phyloP scores from a whole-genome alignment of 2,888 invertebrate genomes.

The Drosophila atripex region DNA sequence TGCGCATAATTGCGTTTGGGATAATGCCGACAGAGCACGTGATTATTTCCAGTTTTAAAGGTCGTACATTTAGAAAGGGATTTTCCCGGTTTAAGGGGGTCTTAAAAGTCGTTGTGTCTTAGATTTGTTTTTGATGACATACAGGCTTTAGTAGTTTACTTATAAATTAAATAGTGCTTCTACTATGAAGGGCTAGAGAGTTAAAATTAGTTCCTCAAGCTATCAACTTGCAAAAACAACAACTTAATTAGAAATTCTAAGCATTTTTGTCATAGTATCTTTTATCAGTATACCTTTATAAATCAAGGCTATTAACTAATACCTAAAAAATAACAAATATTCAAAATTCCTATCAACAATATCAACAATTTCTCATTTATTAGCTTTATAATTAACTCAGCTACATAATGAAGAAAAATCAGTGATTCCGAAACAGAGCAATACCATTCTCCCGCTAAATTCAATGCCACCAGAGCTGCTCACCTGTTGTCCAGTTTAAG shows the following conservation, averaged over 20 bases:
- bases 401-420: too few species aligned
- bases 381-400: neutral
- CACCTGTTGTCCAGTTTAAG: slow-evolving; percentile 35
- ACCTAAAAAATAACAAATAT: neutral
- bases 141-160: neutral
- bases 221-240: neutral
- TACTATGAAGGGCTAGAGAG: neutral
- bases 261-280: neutral
- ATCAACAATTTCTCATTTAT: neutral
- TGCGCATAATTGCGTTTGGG: slow-evolving; percentile 28
- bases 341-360: too few species aligned
- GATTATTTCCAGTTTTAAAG: neutral
- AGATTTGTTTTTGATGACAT: neutral
- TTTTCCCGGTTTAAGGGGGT: neutral
- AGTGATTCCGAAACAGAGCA: neutral
- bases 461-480: slow-evolving; percentile 21
- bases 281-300: neutral
- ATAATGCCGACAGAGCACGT: slow-evolving; percentile 15
- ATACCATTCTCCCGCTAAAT: neutral
- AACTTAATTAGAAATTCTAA: neutral
- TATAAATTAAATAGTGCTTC: neutral
- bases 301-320: neutral
- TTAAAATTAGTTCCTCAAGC: neutral
- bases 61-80: neutral
- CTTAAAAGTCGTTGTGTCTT: neutral